Conservation (phyloP, 2,113 vertebrate genomes). For the Scytalopus superciliaris region DNA sequence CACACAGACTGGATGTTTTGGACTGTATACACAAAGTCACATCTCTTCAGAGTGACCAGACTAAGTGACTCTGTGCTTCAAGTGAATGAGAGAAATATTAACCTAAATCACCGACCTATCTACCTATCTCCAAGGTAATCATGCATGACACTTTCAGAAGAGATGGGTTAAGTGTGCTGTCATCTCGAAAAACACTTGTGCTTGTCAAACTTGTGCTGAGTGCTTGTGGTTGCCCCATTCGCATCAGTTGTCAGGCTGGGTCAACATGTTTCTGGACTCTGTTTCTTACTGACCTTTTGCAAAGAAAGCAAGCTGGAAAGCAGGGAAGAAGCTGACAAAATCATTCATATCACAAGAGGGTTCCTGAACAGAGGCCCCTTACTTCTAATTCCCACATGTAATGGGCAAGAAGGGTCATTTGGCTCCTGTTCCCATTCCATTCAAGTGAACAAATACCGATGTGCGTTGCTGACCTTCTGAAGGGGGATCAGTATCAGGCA, state of each 20-base stretch:
- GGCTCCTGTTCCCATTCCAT: background rate
- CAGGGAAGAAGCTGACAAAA: background rate
- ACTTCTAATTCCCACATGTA: background rate
- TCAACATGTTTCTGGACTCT: background rate
- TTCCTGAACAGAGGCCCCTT: background rate
- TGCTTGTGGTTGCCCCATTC: background rate
- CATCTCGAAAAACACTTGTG: background rate
- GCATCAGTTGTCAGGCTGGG: background rate
- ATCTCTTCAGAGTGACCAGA: background rate
- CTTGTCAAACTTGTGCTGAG: background rate
- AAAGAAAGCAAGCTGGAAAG: background rate
- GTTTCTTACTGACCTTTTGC: background rate
- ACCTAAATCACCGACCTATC: background rate
- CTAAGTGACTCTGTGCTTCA: background rate
- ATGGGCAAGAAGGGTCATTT: background rate
- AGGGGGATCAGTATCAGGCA: background rate
- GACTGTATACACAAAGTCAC: background rate
- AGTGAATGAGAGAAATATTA: constrained; percentile 11
- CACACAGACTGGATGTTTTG: background rate
- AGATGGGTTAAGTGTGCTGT: background rate
- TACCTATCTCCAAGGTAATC: background rate
- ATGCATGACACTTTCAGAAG: background rate
- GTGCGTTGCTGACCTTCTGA: background rate
- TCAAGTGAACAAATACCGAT: background rate
- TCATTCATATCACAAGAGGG: background rate